Evolutionary conservation across 1,140 invertebrate genomes (phyloP).

Genomic region (Drosophila ficusphila): DNA sequence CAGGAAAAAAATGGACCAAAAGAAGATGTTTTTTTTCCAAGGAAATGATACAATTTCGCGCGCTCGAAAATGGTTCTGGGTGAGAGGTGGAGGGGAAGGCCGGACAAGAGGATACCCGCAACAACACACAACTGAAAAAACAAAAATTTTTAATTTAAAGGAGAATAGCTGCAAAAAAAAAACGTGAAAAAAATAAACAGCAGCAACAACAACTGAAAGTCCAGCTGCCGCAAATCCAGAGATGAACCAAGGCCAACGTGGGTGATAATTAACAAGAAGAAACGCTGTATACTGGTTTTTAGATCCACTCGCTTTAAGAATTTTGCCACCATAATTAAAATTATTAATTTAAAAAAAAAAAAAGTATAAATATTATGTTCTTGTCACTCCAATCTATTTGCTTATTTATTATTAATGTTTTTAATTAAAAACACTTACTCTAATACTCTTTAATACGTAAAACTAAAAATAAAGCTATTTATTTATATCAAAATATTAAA

Average conservation of each 20-base stretch:
- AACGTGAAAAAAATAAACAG: conserved; percentile 28
- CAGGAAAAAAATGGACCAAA: conserved; percentile 33
- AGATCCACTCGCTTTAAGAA: background rate
- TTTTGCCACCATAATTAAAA: too few species aligned
- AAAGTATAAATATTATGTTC: too few species aligned
- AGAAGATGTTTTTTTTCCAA: conserved; percentile 66
- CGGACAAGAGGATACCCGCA: conserved; percentile 5
- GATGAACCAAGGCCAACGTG: conserved; percentile 11
- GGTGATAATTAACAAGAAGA: conserved; percentile 14
- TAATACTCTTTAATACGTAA: background rate
- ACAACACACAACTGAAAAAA: conserved; percentile 60
- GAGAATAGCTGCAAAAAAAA: conserved; percentile 41
- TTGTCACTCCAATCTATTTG: too few species aligned
- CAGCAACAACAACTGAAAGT: conserved; percentile 40
- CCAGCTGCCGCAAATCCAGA: conserved; percentile 32
- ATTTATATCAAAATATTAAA: too few species aligned
- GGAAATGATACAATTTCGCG: conserved; percentile 79
- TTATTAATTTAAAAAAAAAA: too few species aligned
- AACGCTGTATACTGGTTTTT: background rate
- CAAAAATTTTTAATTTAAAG: conserved; percentile 70
- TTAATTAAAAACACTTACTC: too few species aligned
- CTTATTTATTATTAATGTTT: too few species aligned
- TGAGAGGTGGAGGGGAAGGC: background rate
- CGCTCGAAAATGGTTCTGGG: conserved; percentile 32
- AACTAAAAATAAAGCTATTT: too few species aligned